Percentiles rank a stretch among this genome's conserved stretches.
Evolutionary conservation across 2,888 invertebrate species (phyloP).

Genomic region (Chironomus riparius): DNA sequence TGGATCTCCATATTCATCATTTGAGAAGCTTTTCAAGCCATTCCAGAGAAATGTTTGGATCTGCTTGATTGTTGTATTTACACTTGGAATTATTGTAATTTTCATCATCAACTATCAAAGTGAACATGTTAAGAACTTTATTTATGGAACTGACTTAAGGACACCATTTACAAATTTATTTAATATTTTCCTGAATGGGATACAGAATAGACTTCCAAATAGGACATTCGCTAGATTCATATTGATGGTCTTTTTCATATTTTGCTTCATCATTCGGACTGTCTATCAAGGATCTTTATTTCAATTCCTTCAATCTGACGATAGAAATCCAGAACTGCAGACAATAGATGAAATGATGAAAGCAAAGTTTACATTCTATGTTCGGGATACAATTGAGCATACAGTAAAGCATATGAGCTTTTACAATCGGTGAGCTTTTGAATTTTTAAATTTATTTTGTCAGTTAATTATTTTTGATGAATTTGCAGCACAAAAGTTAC

Average conservation of each 20-base stretch:
- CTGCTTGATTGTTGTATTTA: neutral
- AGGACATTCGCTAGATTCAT: neutral
- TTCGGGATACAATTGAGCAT: conserved; percentile 10
- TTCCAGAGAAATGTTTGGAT: neutral
- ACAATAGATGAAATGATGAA: conserved; percentile 16
- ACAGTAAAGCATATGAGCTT: conserved; percentile 8
- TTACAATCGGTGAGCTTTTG: neutral
- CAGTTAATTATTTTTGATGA: neutral
- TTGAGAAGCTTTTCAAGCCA: conserved; percentile 8
- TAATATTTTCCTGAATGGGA: neutral
- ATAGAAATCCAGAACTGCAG: neutral
- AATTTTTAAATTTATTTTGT: neutral
- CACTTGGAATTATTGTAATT: neutral
- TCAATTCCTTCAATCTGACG: conserved; percentile 7
- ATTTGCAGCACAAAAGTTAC: neutral
- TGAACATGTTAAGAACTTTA: neutral
- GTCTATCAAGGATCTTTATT: conserved; percentile 12
- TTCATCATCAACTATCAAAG: neutral
- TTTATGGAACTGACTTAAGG: neutral
- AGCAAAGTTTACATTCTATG: neutral
- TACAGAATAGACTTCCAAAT: neutral
- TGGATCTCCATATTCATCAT: neutral
- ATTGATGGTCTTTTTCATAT: conserved; percentile 13
- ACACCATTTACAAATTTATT: neutral
- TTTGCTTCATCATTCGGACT: neutral